Conservation (phyloP, 2,113 vertebrate genomes). For the Danionella cerebrum region DNA sequence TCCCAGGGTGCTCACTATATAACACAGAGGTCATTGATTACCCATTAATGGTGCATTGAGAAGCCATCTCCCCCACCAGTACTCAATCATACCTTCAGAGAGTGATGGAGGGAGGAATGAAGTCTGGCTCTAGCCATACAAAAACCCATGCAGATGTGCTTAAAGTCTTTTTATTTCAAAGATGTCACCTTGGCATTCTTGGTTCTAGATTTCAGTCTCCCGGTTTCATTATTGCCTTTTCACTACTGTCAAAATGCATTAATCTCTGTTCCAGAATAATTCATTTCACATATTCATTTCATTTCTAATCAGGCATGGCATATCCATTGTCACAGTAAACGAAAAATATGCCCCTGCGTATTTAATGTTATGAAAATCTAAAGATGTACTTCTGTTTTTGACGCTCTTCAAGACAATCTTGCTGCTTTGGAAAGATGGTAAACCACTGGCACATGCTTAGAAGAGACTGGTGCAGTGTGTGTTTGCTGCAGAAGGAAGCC, state of each 20-base stretch:
- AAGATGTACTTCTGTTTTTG: too few species aligned
- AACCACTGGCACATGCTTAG: background rate
- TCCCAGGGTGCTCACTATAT: slow-evolving; percentile 37
- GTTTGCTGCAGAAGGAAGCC: slow-evolving; percentile 64
- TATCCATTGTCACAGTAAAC: slow-evolving; percentile 53
- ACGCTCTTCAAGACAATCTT: too few species aligned
- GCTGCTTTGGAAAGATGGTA: too few species aligned
- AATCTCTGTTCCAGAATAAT: slow-evolving; percentile 49
- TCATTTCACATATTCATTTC: slow-evolving; percentile 55
- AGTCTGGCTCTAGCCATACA: background rate
- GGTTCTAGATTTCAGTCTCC: too few species aligned
- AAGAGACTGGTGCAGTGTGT: slow-evolving; percentile 10
- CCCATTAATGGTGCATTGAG: slow-evolving; percentile 44
- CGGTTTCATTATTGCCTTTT: too few species aligned
- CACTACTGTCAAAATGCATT: slow-evolving; percentile 56
- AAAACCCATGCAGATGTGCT: too few species aligned
- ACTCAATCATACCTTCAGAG: slow-evolving; percentile 34
- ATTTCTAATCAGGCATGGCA: slow-evolving; percentile 60
- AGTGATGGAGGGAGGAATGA: slow-evolving; percentile 26
- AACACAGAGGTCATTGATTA: slow-evolving; percentile 43
- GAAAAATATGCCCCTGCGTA: too few species aligned
- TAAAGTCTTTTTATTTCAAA: too few species aligned
- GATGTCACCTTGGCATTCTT: too few species aligned
- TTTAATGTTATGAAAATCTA: too few species aligned
- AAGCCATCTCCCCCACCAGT: slow-evolving; percentile 33